Percentiles rank a stretch among this genome's conserved stretches.
These are phyloP conservation scores for Tinea semifulvella DNA, from an alignment of 2,888 invertebrate species.

Conservation along the genomic window DNA sequence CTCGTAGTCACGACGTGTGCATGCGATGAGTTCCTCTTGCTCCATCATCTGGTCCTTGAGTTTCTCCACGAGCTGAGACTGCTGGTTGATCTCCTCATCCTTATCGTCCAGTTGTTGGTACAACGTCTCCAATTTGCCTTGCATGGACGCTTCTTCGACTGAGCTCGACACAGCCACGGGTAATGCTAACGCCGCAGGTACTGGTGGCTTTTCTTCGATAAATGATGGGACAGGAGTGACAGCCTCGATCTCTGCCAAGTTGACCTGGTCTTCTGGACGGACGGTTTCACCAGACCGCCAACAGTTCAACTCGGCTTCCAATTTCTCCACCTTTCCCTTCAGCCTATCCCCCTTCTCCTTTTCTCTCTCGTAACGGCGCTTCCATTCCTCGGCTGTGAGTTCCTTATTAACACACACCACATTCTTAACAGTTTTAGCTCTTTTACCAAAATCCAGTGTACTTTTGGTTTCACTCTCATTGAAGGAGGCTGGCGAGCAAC, in stretches of 20 bases:
- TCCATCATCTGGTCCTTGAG: slow-evolving; percentile 98
- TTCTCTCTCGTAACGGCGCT: slow-evolving; percentile 97
- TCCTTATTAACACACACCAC: slow-evolving; percentile 99
- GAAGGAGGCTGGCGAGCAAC: slow-evolving; percentile 98
- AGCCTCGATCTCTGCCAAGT: slow-evolving; percentile 76
- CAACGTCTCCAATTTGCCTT: slow-evolving; percentile 89
- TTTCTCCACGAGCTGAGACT: slow-evolving; percentile 96
- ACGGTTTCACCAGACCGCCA: slow-evolving; percentile 95
- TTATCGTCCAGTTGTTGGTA: slow-evolving; percentile 99
- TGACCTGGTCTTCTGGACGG: slow-evolving; percentile 88
- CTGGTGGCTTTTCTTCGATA: slow-evolving; percentile 62
- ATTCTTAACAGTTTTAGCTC: slow-evolving; percentile 99
- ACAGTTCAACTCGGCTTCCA: slow-evolving; percentile 89
- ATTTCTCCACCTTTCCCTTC: slow-evolving; percentile 89
- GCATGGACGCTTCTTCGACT: slow-evolving; percentile 70
- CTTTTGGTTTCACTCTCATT: slow-evolving; percentile 99
- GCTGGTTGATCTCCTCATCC: slow-evolving; percentile 99
- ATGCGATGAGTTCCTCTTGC: slow-evolving; percentile 90
- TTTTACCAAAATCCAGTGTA: slow-evolving; percentile 96
- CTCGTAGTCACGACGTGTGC: slow-evolving; percentile 90
- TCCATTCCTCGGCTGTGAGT: slow-evolving; percentile 99
- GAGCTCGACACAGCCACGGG: slow-evolving; percentile 67
- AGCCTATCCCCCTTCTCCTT: slow-evolving; percentile 93
- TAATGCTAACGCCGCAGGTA: slow-evolving; percentile 65
- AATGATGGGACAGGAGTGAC: slow-evolving; percentile 77